Percentiles rank a stretch among this genome's conserved stretches.
Conservation (phyloP, 2,888 invertebrate species). For the Cosmopolites sordidus region DNA sequence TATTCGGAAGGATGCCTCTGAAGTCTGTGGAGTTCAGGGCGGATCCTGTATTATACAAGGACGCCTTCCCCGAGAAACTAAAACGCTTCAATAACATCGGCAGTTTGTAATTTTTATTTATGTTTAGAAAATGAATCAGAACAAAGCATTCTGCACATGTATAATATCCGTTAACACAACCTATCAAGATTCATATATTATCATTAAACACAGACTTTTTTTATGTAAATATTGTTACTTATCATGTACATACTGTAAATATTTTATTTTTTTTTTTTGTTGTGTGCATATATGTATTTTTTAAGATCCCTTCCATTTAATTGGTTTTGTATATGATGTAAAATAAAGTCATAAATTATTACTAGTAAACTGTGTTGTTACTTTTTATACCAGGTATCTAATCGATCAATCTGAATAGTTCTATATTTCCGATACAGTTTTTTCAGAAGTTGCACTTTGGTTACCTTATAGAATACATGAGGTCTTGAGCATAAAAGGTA, state of each 20-base stretch:
- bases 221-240: no score
- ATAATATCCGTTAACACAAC: no score
- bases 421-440: no score
- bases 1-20: slow-evolving; percentile 85
- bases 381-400: no score
- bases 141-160: no score
- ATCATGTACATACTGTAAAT: slow-evolving; percentile 1
- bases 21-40: slow-evolving; percentile 88
- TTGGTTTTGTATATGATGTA: neutral
- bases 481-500: no score
- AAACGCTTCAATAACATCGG: slow-evolving; percentile 88
- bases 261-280: neutral
- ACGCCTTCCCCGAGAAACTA: slow-evolving; percentile 77
- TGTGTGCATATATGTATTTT: neutral
- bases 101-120: slow-evolving; percentile 60
- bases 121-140: no score
- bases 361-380: neutral
- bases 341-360: slow-evolving; percentile 1
- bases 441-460: no score
- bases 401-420: no score
- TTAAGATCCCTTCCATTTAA: neutral
- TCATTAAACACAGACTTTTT: no score
- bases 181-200: no score
- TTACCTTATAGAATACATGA: no score
- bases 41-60: slow-evolving; percentile 89